phyloP scores from a whole-genome alignment of 2,797 vertebrate genomes.

The Crenuchus spilurus region DNA sequence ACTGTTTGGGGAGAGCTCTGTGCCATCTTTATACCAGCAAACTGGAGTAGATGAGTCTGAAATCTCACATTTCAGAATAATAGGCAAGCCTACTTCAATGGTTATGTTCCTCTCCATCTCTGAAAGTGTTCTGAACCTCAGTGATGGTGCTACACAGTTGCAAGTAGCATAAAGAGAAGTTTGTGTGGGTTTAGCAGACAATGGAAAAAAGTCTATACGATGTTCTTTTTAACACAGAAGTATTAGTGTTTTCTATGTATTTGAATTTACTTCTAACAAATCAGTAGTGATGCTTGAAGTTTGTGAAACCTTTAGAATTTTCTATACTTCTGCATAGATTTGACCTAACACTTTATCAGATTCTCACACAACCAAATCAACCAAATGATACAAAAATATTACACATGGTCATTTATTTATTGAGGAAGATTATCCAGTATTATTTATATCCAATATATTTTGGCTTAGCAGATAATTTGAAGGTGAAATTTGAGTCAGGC shows the following conservation, averaged over 20 bases:
- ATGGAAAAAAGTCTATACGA: background rate
- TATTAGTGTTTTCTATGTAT: background rate
- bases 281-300: too few species aligned
- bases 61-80: conserved; percentile 78
- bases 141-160: conserved; percentile 68
- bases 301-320: too few species aligned
- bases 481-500: too few species aligned
- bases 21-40: conserved; percentile 76
- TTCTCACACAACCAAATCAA: too few species aligned
- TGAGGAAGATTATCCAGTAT: too few species aligned
- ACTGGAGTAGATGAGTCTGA: conserved; percentile 71
- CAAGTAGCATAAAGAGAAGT: conserved; percentile 53
- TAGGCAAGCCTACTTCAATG: conserved; percentile 69
- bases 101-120: conserved; percentile 71
- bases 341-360: too few species aligned
- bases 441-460: too few species aligned
- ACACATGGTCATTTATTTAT: too few species aligned
- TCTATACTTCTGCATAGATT: too few species aligned
- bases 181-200: conserved; percentile 43
- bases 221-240: background rate
- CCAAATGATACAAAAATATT: too few species aligned
- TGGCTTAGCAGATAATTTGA: too few species aligned
- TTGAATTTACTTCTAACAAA: too few species aligned
- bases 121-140: conserved; percentile 71
- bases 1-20: conserved; percentile 72